Evolutionary conservation across 2,888 invertebrate species (phyloP).

Genomic region (Andrena hattorfiana): DNA sequence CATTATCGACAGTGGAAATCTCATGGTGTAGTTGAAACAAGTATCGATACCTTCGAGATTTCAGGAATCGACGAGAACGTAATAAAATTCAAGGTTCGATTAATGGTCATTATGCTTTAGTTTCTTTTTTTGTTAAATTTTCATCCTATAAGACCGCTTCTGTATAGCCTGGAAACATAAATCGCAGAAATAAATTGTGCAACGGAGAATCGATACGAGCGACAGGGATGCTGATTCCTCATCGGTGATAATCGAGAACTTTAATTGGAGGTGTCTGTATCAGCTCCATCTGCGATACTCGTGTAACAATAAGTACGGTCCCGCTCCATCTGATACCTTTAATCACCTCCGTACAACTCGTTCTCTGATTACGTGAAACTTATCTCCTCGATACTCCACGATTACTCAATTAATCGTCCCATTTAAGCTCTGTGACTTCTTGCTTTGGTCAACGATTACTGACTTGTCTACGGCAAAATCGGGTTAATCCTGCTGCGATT

Average conservation of each 20-base stretch:
- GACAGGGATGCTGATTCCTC: conserved; percentile 56
- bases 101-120: conserved; percentile 3
- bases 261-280: conserved; percentile 63
- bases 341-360: conserved; percentile 44
- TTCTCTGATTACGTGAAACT: conserved; percentile 49
- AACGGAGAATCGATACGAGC: conserved; percentile 41
- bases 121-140: neutral
- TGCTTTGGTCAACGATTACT: conserved; percentile 15
- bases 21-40: neutral
- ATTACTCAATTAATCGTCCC: conserved; percentile 23
- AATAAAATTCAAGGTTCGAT: neutral
- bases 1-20: neutral
- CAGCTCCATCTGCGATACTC: conserved; percentile 55
- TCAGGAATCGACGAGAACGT: neutral
- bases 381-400: conserved; percentile 34
- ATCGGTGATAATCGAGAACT: conserved; percentile 60
- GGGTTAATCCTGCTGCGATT: neutral
- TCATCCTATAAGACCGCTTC: neutral
- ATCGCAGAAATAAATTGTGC: conserved; percentile 34
- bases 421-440: neutral
- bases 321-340: conserved; percentile 64
- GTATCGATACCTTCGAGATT: neutral
- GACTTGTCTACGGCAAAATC: conserved; percentile 12
- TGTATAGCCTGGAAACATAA: neutral
- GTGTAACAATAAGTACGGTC: conserved; percentile 67